Evolutionary conservation across 2,113 vertebrate species (phyloP).

Genomic region (Apodemus speciosus): DNA sequence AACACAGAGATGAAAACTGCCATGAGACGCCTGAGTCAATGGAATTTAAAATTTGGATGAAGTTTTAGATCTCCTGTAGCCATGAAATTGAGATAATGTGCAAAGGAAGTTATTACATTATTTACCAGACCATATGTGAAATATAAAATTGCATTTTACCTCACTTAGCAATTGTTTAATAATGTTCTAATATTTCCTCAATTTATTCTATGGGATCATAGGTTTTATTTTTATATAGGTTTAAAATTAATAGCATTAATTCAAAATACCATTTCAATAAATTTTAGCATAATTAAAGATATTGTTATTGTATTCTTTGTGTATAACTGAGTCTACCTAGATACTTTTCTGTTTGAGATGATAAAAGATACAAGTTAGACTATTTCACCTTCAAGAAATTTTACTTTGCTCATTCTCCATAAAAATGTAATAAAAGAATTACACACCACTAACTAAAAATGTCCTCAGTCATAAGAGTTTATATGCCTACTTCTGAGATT

Average conservation of each 20-base stretch:
- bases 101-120: background rate
- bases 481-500: background rate
- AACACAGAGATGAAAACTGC: slow-evolving; percentile 77
- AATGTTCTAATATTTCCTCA: background rate
- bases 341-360: background rate
- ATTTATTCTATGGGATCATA: background rate
- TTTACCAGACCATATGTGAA: background rate
- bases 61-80: slow-evolving; percentile 1
- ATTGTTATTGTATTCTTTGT: background rate
- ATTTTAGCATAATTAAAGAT: background rate
- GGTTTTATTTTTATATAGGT: background rate
- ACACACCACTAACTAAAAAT: background rate
- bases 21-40: slow-evolving; percentile 53
- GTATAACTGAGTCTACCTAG: background rate
- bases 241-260: background rate
- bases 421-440: background rate
- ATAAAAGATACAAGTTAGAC: background rate
- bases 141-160: background rate
- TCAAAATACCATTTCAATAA: background rate
- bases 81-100: background rate
- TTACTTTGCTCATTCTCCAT: background rate
- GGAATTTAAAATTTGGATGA: background rate
- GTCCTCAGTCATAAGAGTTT: background rate
- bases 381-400: background rate
- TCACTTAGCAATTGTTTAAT: background rate